Evolutionary conservation across 1,140 invertebrate genomes (phyloP).

Genomic region (Caenorhabditis remanei): DNA sequence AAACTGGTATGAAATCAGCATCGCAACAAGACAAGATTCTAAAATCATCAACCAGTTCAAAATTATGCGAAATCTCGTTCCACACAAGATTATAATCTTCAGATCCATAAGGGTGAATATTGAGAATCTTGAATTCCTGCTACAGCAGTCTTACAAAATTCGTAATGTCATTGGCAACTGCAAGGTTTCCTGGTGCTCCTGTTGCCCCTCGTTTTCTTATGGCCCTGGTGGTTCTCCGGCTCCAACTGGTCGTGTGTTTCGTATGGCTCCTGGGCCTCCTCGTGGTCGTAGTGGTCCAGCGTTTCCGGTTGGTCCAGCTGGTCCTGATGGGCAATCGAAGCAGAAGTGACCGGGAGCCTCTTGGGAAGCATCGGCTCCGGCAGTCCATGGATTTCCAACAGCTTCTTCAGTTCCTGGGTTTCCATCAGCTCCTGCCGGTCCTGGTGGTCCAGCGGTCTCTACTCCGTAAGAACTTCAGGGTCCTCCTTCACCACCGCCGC

Average conservation of each 20-base stretch:
- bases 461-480: constrained; percentile 63
- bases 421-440: constrained; percentile 63
- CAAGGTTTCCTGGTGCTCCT: constrained; percentile 19
- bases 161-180: constrained; percentile 18
- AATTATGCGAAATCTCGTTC: too few relatives aligned
- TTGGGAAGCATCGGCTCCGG: constrained; percentile 58
- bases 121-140: too few relatives aligned
- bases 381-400: constrained; percentile 53
- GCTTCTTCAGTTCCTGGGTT: constrained; percentile 62
- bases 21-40: too few relatives aligned
- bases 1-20: too few relatives aligned
- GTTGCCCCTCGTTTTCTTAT: constrained; percentile 25
- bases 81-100: too few relatives aligned
- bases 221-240: constrained; percentile 28
- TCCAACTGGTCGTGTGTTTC: not conserved
- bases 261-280: constrained; percentile 58
- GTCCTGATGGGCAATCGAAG: constrained; percentile 65
- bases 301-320: constrained; percentile 66
- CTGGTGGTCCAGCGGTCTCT: constrained; percentile 62
- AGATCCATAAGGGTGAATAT: too few relatives aligned
- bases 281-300: constrained; percentile 58
- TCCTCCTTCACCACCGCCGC: constrained; percentile 58
- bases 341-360: constrained; percentile 61
- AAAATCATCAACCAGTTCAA: too few relatives aligned
- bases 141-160: too few relatives aligned